These are phyloP conservation scores for Phorcus lineatus DNA, from an alignment of 2,888 invertebrate genomes.

Conservation along the genomic window DNA sequence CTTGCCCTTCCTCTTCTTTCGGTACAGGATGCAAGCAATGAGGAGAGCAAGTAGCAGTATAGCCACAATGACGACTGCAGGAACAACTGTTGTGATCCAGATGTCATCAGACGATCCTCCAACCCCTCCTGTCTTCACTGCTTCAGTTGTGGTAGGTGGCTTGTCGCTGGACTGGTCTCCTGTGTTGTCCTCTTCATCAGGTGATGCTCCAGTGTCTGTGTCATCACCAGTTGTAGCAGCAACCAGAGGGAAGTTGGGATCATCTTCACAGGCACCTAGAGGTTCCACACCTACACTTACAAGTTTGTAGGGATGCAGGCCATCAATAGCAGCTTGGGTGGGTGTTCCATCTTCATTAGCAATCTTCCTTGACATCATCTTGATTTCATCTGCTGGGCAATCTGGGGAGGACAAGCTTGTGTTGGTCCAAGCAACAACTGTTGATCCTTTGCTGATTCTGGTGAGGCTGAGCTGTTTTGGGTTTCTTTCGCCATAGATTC, in stretches of 20 bases:
- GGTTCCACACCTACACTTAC: constrained; percentile 52
- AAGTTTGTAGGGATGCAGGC: constrained; percentile 59
- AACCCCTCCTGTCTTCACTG: constrained; percentile 37
- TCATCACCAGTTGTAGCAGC: constrained; percentile 21
- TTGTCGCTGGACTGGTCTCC: constrained; percentile 23
- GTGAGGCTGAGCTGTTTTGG: constrained; percentile 85
- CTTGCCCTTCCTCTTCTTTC: constrained; percentile 86
- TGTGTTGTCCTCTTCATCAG: not conserved
- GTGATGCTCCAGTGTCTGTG: not conserved
- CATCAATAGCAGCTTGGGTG: constrained; percentile 57
- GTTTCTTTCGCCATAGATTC: constrained; percentile 85
- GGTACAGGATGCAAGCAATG: constrained; percentile 91
- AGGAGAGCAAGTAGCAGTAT: constrained; percentile 91
- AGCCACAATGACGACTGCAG: constrained; percentile 85
- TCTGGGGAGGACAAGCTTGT: constrained; percentile 86
- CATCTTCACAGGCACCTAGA: constrained; percentile 75
- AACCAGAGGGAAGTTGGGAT: constrained; percentile 53
- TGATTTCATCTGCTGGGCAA: constrained; percentile 87
- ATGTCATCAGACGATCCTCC: constrained; percentile 64
- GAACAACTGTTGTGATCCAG: constrained; percentile 87
- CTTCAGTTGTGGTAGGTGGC: constrained; percentile 35
- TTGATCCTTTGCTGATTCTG: constrained; percentile 81
- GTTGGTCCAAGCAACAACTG: constrained; percentile 84
- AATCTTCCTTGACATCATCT: constrained; percentile 79
- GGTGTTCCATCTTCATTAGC: constrained; percentile 73